Conservation (phyloP, 1,140 invertebrate species). For the Lucilia sericata region DNA sequence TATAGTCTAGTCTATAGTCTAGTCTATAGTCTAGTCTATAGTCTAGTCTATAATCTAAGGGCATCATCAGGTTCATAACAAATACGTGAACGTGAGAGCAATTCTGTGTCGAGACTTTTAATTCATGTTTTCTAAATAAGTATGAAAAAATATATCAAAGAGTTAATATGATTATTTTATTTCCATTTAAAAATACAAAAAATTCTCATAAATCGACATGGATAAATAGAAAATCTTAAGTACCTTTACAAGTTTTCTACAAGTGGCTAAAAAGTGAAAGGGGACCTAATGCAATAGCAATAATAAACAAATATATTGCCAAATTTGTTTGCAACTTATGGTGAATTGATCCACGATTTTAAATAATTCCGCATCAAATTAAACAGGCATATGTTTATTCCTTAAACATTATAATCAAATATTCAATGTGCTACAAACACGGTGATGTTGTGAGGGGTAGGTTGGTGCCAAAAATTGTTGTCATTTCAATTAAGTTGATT, state of each 20-base stretch:
- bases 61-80: too few relatives aligned
- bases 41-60: too few relatives aligned
- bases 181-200: background rate
- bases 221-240: background rate
- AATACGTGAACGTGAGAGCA: too few relatives aligned
- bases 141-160: background rate
- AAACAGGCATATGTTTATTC: background rate
- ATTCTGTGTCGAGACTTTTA: background rate
- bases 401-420: background rate
- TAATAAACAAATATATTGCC: too few relatives aligned
- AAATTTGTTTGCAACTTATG: too few relatives aligned
- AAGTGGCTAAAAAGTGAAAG: background rate
- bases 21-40: too few relatives aligned
- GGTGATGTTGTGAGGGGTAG: background rate
- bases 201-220: background rate
- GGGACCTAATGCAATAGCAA: too few relatives aligned
- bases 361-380: background rate
- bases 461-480: background rate
- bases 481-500: conserved; percentile 16
- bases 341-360: too few relatives aligned
- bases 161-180: background rate
- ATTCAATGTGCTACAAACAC: background rate
- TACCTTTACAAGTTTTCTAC: background rate
- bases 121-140: background rate
- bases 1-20: too few relatives aligned